Evolutionary conservation across 2,888 invertebrate genomes (phyloP), one percentile per base, ranked within the genome.

Genomic region (Eulithis prunata): DNA sequence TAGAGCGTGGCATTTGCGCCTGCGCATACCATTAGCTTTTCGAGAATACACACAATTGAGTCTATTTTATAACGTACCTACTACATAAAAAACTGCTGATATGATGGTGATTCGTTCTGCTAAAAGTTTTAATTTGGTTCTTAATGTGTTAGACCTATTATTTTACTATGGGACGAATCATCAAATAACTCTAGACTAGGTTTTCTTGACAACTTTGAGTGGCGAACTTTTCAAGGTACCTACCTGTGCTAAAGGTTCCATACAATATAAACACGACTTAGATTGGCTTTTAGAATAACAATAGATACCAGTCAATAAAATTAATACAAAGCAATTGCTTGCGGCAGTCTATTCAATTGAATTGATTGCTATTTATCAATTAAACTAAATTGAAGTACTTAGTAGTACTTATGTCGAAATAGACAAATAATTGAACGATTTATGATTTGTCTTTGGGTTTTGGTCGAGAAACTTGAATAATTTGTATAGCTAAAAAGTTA

Each of bases 1-100:
- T 81, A 75, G 87, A 86, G 83, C 87, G 78, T 88, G 92, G 87
- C 90, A 90, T 91, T 91, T 88, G 83, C 83, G 83, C 78, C 75
- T 59, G 81, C 81, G 82, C 88, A 88, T 90, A 82, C 89, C 86
- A 71, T 57, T 73, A 67, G 77, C 81, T 82, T 81, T 78, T 73
- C 75, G 75, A 76, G 73, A 75, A 69, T 72, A 75, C 69, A 68
- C 69, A 43, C 66, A 45, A 58, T 58, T 64, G n/a, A 54, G 43
- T 38, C 45, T 69, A 43, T 38, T 36, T 41, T 61, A 38, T 56
- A 54, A n/a, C 12, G 47, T 47, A 53, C 45, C 7, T 45, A 41
- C 8, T 11, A 21, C 2, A 21, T 21, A 21, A 21, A 21, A 21
- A 21, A 21, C 21, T 21, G 21, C 1, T 21, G 2, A 21, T 21